Conservation (phyloP, 2,113 vertebrate species). For the Burhinus bistriatus region DNA sequence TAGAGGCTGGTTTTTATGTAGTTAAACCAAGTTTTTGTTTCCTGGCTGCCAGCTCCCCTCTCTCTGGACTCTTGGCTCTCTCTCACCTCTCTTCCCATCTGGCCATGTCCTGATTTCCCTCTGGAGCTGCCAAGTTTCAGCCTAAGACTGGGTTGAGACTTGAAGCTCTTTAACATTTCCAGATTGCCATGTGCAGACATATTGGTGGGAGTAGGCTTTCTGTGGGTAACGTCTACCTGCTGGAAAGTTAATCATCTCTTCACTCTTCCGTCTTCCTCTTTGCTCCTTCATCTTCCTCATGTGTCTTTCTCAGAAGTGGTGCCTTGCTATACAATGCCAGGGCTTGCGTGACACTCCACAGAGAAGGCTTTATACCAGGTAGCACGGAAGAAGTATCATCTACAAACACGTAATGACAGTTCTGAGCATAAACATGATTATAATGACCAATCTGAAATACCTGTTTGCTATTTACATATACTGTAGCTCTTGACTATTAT, state of each 20-base stretch:
- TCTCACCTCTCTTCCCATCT: conserved; percentile 1
- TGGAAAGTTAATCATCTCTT: neutral
- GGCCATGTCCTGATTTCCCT: neutral
- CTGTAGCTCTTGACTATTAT: neutral
- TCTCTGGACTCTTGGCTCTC: neutral
- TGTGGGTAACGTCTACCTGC: neutral
- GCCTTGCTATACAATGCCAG: neutral
- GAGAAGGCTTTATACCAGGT: neutral
- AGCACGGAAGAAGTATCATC: neutral
- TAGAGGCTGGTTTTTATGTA: neutral
- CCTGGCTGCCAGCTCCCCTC: neutral
- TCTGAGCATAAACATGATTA: neutral
- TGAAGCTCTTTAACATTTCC: neutral
- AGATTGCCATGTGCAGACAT: neutral
- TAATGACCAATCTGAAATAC: neutral
- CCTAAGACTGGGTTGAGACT: neutral
- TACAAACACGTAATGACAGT: neutral
- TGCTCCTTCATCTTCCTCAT: neutral
- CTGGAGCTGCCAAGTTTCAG: neutral
- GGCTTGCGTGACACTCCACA: neutral
- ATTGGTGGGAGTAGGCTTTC: neutral
- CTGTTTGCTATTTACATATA: neutral
- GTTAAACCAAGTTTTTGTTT: conserved; percentile 11
- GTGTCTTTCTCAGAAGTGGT: neutral
- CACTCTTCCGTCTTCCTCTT: neutral